These are phyloP conservation scores for Pteromalus puparum DNA, from an alignment of 1,140 invertebrate species.

Conservation along the genomic window DNA sequence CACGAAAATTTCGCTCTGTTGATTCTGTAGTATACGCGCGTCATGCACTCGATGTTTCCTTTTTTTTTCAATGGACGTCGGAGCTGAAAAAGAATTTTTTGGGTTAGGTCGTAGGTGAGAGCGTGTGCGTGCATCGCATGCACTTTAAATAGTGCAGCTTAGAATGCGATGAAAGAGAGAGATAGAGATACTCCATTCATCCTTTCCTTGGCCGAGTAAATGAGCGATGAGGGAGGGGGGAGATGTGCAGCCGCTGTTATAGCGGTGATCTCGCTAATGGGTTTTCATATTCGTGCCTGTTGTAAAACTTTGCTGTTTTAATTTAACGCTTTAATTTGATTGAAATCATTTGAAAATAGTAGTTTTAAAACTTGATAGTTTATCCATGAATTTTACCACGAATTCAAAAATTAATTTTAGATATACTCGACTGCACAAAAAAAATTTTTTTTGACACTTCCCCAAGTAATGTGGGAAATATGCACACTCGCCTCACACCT, in stretches of 20 bases:
- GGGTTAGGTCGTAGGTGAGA: background rate
- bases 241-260: background rate
- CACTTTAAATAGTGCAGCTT: slow-evolving; percentile 9
- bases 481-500: background rate
- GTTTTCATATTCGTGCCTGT: background rate
- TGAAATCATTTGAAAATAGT: too few relatives aligned
- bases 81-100: background rate
- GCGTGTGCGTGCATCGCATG: background rate
- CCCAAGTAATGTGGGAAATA: background rate
- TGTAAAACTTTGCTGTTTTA: too few relatives aligned
- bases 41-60: background rate
- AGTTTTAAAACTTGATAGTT: too few relatives aligned
- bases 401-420: too few relatives aligned
- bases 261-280: background rate
- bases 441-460: too few relatives aligned
- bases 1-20: background rate
- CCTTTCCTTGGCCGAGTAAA: slow-evolving; percentile 11
- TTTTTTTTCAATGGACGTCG: too few relatives aligned
- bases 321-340: too few relatives aligned
- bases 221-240: background rate
- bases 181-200: slow-evolving; percentile 13
- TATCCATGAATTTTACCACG: too few relatives aligned
- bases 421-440: too few relatives aligned
- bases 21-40: background rate
- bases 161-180: background rate